Evolutionary conservation across 2,888 invertebrate species (phyloP).

Genomic region (Drosophila helvetica): DNA sequence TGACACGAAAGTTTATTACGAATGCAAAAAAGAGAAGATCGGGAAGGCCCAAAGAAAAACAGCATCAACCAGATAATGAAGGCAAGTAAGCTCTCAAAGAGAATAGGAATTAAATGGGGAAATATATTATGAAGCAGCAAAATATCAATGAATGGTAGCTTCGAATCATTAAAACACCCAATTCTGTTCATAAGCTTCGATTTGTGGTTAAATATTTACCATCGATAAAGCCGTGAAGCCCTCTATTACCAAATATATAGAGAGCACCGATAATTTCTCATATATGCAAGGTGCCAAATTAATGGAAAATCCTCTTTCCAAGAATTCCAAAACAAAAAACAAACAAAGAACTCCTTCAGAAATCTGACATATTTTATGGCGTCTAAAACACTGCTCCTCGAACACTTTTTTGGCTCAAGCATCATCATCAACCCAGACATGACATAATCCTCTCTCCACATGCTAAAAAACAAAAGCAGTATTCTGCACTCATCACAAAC

Average conservation of each 20-base stretch:
- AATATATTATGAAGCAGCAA: too few relatives aligned
- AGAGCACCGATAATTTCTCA: too few relatives aligned
- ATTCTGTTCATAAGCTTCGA: too few relatives aligned
- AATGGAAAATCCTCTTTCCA: too few relatives aligned
- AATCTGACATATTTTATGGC: not conserved
- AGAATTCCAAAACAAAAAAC: too few relatives aligned
- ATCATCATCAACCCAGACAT: not conserved
- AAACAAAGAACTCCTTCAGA: not conserved
- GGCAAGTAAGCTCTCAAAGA: not conserved
- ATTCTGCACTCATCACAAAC: constrained; percentile 1
- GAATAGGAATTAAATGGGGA: not conserved
- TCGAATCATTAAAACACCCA: too few relatives aligned
- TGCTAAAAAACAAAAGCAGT: not conserved
- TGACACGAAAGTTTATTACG: constrained; percentile 49
- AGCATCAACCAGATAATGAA: not conserved
- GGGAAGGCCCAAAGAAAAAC: not conserved
- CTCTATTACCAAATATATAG: too few relatives aligned
- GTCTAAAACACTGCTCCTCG: not conserved
- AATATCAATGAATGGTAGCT: too few relatives aligned
- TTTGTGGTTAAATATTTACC: too few relatives aligned
- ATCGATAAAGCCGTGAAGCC: too few relatives aligned
- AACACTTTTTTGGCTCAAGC: not conserved
- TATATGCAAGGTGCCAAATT: too few relatives aligned
- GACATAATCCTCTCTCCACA: not conserved
- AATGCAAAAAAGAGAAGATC: constrained; percentile 19